phyloP scores from a whole-genome alignment of 2,797 vertebrate genomes.

The Leptoclinus maculatus region DNA sequence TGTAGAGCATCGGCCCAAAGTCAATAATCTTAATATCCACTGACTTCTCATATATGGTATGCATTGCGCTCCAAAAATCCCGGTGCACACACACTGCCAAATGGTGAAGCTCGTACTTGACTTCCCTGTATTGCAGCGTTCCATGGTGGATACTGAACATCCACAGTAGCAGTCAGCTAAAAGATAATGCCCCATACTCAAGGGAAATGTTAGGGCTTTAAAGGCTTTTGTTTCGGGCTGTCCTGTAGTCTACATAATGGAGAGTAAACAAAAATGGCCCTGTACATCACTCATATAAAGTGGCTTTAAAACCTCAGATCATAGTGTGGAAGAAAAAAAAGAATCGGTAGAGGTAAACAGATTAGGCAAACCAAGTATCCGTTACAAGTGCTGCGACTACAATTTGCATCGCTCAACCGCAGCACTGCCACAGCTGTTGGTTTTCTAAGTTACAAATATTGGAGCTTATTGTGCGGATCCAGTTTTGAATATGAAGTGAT shows the following conservation, averaged over 20 bases:
- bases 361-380: slow-evolving; percentile 7
- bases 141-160: slow-evolving; percentile 43
- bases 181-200: slow-evolving; percentile 28
- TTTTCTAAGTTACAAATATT: slow-evolving; percentile 13
- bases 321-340: neutral
- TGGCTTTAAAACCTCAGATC: neutral
- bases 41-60: slow-evolving; percentile 13
- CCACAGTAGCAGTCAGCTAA: slow-evolving; percentile 46
- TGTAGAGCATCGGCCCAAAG: slow-evolving; percentile 5
- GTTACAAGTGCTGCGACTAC: neutral
- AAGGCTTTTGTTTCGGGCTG: slow-evolving; percentile 21
- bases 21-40: slow-evolving; percentile 22
- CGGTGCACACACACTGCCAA: slow-evolving; percentile 23
- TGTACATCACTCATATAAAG: neutral
- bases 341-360: neutral
- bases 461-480: slow-evolving; percentile 5
- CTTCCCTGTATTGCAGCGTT: slow-evolving; percentile 21
- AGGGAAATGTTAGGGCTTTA: slow-evolving; percentile 38
- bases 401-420: slow-evolving; percentile 13
- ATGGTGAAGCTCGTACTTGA: slow-evolving; percentile 50
- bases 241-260: neutral
- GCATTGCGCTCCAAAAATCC: slow-evolving; percentile 24
- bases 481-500: slow-evolving; percentile 34
- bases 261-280: neutral
- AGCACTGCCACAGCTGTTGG: neutral